Base-by-base conservation (phyloP, 2,797 vertebrate species). In the Micrastur ruficollis region DNA sequence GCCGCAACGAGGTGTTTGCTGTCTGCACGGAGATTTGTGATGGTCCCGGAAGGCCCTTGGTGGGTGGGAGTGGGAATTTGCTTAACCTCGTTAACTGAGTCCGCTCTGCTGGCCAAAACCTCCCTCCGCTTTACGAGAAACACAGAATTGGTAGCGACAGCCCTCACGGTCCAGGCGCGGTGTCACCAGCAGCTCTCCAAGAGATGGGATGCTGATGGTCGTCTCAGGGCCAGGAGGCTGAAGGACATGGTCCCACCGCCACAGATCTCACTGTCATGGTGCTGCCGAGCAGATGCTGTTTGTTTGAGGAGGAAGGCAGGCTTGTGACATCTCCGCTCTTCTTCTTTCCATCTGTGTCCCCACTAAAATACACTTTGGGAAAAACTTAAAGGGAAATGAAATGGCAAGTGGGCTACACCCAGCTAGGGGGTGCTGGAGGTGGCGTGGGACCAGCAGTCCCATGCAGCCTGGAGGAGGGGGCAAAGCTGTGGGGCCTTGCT, bases 1-100 rank as follows among this genome's bases (percentile, higher is more conserved):
- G 94, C 93, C 32, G 8, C 1, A 0, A 14, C 0, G 40, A 93
- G 90, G 65, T 17, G 59, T 86, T 89, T 80, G 93, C 85, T 93
- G 91, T 72, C 92, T 66, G 62, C 7, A 1, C 11, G 1, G 18
- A 86, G 92, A 58, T 70, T 83, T 84, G 68, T 32, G 66, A 63
- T 31, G 75, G 65, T 86, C 92, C 87, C 19, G 0, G 34, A 76
- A 96, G 90, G 93, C 73, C 31, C 53, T 74, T 3, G 36, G 71
- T 70, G 97, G 92, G 81, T 95, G 93, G 97, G 95, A 97, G 86
- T 49, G 79, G 82, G 94, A 96, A 94, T 78, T 90, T 0, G 0
- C 20, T 79, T 26, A 29, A 47, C 63, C 74, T 80, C 3, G 0
- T 83, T 79, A 81, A 81, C 38, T 14, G 46, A 16, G 6, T 88